phyloP scores from a whole-genome alignment of 2,888 invertebrate species.

The Fissipunctia ypsillon region DNA sequence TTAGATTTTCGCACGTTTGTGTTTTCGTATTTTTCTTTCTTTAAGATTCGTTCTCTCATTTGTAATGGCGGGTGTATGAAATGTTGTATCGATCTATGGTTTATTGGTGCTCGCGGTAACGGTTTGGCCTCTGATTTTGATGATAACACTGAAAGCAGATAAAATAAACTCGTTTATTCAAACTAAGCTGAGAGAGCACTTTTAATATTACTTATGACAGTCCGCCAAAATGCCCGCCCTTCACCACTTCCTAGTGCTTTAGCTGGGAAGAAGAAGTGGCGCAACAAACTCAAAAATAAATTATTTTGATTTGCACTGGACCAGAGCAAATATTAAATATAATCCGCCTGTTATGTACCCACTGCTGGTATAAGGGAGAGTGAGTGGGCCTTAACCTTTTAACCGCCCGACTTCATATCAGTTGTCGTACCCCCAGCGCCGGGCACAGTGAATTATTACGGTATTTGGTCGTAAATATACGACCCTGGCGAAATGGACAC shows the following conservation, averaged over 20 bases:
- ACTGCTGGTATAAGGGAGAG: neutral
- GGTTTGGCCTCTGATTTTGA: neutral
- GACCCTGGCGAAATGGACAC: too few species aligned
- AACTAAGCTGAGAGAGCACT: neutral
- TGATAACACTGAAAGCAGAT: constrained; percentile 4
- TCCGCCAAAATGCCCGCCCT: too few species aligned
- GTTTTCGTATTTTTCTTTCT: constrained; percentile 4
- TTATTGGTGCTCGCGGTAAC: neutral
- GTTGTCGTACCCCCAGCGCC: too few species aligned
- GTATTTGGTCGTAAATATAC: too few species aligned
- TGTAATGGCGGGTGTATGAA: constrained; percentile 1
- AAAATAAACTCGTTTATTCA: neutral
- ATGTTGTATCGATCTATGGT: neutral
- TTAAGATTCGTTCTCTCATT: neutral
- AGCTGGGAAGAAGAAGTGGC: neutral
- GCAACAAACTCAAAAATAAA: neutral
- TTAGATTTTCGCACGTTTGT: neutral
- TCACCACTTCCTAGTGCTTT: neutral
- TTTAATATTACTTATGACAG: neutral
- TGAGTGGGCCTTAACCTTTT: too few species aligned
- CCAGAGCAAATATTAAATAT: neutral
- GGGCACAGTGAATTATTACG: too few species aligned
- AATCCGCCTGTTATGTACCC: neutral
- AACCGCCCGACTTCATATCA: too few species aligned
- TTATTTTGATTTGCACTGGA: neutral